Evolutionary conservation across 2,113 vertebrate species (phyloP).

Genomic region (Aythya baeri): DNA sequence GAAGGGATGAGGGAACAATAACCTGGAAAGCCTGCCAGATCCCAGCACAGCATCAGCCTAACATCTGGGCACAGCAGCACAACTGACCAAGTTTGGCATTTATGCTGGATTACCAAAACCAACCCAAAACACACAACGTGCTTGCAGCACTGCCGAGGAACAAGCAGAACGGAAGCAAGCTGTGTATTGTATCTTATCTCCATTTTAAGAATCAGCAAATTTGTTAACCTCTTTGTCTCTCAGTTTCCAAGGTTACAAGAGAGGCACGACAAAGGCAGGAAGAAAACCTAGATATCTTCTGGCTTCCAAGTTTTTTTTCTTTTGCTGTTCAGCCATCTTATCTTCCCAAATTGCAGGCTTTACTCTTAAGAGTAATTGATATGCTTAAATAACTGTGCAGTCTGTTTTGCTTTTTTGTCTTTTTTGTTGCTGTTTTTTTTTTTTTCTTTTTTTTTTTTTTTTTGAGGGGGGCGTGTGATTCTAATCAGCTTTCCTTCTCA

Average conservation of each 20-base stretch:
- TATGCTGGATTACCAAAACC: neutral
- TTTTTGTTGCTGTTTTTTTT: neutral
- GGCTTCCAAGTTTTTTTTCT: neutral
- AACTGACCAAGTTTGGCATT: neutral
- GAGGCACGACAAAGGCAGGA: slow-evolving; percentile 58
- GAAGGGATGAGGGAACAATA: neutral
- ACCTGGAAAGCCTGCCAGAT: neutral
- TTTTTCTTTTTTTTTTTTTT: neutral
- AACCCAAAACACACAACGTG: neutral
- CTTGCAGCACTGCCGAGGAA: neutral
- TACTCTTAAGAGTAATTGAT: neutral
- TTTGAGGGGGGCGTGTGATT: neutral
- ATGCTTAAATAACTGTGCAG: neutral
- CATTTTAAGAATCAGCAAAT: slow-evolving; percentile 32
- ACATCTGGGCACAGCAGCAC: neutral
- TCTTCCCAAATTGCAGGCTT: neutral
- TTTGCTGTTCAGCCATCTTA: neutral
- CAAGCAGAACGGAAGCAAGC: neutral
- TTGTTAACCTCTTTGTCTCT: slow-evolving; percentile 59
- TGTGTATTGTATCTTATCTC: slow-evolving; percentile 28
- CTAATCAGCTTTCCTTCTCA: neutral
- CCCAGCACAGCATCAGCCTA: neutral
- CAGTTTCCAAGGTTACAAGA: slow-evolving; percentile 64
- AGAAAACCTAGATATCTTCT: slow-evolving; percentile 54
- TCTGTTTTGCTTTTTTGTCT: neutral